Evolutionary conservation across 2,888 invertebrate species (phyloP).

Genomic region (Synergus itoensis): DNA sequence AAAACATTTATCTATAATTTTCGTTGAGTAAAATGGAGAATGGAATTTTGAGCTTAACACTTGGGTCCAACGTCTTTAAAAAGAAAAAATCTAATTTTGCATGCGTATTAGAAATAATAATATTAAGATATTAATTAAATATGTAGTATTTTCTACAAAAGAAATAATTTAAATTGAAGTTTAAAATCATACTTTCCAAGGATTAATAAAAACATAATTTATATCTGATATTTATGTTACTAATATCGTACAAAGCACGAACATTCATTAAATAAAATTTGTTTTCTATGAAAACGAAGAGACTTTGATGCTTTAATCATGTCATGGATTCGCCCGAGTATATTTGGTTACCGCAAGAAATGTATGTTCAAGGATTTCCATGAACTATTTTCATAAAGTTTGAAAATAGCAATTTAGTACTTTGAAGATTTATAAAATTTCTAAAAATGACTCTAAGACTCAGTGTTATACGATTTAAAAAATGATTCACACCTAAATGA

Average conservation of each 20-base stretch:
- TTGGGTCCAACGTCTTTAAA: no score
- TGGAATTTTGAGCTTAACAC: no score
- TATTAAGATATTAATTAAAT: no score
- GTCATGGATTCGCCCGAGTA: not conserved
- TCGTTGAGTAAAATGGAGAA: no score
- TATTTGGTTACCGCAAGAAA: not conserved
- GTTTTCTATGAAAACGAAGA: not conserved
- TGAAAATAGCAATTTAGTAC: not conserved
- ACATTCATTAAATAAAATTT: conserved; percentile 8
- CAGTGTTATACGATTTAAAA: no score
- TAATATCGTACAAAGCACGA: not conserved
- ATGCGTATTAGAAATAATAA: no score
- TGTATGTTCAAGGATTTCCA: not conserved
- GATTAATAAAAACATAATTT: not conserved
- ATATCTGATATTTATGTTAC: conserved; percentile 1
- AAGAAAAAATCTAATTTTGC: conserved; percentile 69
- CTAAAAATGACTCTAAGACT: not conserved
- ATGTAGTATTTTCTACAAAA: no score
- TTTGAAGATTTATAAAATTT: not conserved
- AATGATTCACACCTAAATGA: no score
- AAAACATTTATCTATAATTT: no score
- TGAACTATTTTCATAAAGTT: not conserved
- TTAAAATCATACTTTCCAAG: not conserved
- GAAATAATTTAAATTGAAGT: not conserved
- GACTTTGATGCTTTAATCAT: not conserved